Base-by-base conservation (phyloP, 2,888 invertebrate species). In the Plagodis dolabraria region DNA sequence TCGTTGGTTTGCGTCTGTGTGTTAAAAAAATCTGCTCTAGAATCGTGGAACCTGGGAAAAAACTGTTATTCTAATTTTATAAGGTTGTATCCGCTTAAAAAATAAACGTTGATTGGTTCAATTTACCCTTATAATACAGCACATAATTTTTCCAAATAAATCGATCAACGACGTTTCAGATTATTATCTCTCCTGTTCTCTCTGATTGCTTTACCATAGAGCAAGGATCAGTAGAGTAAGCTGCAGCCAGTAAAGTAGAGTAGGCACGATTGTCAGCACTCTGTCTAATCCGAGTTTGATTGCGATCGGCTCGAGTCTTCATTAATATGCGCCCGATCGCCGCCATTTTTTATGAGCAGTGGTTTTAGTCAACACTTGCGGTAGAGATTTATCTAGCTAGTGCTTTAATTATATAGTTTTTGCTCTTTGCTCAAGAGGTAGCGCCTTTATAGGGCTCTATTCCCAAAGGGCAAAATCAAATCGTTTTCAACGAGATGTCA, bases 261-360 rank as follows among this genome's bases (percentile, higher is more conserved):
- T n/a, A 12, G 49, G 22, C 47, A 10, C 60, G 43, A 52, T 52
- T 47, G 51, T 55, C 60, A 54, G 60, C 60, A 35, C 42, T 44
- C 48, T 38, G 43, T 51, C 58, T 77, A 78, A 81, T 76, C 81
- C 81, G 53, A 49, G 71, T 76, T 80, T 81, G 80, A 81, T 81
- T 80, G 80, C 77, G 65, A 70, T 70, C 66, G 43, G 65, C 45
- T 69, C 66, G 57, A 66, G 69, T 60, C 63, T 71, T 76, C 78
- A 79, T 79, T 80, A 78, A 76, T 75, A 75, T 68, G 58, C 64
- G 47, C 43, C 34, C 57, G 52, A 40, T 42, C 44, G 42, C 42
- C 50, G 57, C 22, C 50, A 43, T 33, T 48, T 57, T 55, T 54
- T 53, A 53, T 53, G 46, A 53, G 47, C 49, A 8, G n/a, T 10